phyloP scores from a whole-genome alignment of 2,888 invertebrate species.

The Hemistola chrysoprasaria region DNA sequence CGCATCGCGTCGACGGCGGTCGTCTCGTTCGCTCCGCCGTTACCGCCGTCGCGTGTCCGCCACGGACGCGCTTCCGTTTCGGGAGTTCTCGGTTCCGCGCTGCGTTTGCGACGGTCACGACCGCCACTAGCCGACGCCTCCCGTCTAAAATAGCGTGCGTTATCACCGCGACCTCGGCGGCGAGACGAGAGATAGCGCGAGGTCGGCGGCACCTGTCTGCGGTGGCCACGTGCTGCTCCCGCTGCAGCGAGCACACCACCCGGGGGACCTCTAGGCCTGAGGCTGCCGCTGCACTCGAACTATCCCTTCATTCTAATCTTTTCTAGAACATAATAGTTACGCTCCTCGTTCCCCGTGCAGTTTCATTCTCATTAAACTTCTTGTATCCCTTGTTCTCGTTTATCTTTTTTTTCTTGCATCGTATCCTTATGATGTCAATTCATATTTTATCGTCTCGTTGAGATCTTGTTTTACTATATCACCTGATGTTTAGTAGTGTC shows the following conservation, averaged over 20 bases:
- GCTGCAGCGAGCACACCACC: conserved; percentile 48
- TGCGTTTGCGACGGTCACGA: conserved; percentile 71
- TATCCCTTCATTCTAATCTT: too few relatives aligned
- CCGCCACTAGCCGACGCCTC: conserved; percentile 55
- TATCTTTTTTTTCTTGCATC: too few relatives aligned
- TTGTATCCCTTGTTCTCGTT: too few relatives aligned
- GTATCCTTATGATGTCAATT: too few relatives aligned
- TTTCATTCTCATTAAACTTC: too few relatives aligned
- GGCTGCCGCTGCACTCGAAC: too few relatives aligned
- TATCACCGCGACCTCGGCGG: conserved; percentile 77
- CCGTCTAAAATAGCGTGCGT: conserved; percentile 74
- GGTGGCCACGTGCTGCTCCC: conserved; percentile 61
- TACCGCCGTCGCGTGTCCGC: conserved; percentile 14
- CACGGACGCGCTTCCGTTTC: conserved; percentile 50
- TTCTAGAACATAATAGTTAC: too few relatives aligned
- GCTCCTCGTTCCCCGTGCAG: too few relatives aligned
- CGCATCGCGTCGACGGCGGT: conserved; percentile 72
- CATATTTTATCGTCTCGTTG: not conserved
- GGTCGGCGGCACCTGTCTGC: conserved; percentile 74
- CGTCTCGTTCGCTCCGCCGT: conserved; percentile 31
- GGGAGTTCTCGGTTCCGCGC: conserved; percentile 58
- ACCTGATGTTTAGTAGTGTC: not conserved
- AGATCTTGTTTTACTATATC: not conserved
- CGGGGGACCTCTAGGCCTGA: too few relatives aligned
- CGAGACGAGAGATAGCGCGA: conserved; percentile 78